Evolutionary conservation across 2,888 invertebrate species (phyloP), one percentile per base, ranked within the genome.

Genomic region (Cheilosia impressa): DNA sequence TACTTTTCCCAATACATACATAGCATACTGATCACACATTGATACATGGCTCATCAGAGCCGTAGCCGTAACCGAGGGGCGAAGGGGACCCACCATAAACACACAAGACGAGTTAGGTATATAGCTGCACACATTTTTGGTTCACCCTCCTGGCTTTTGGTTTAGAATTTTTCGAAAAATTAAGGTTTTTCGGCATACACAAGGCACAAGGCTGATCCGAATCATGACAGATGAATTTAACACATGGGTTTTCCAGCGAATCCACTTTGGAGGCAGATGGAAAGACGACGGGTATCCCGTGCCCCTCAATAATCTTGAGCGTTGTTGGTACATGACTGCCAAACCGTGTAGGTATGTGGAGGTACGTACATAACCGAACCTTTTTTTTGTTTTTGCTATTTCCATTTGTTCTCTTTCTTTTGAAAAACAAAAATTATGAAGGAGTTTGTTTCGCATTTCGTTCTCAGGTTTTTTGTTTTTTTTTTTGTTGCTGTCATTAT

Each of bases 391-490:
- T 17, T 50, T 47, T 71, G 50, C 69, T 50, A 24, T 77, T 82
- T 78, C 55, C 50, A 55, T 83, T 82, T 19, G 43, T 52, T 50
- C 45, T 31, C 47, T 77, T 82, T 73, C 73, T 66, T 55, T 60
- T 62, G 68, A 55, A 5, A 52, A 52, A 65, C 45, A 24, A 52
- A 52, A 71, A 62, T 72, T 72, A 77, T 77, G 82, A 73, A 72
- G 78, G 82, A 78, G 82, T 83, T 77, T 58, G 66, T 77, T 82
- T 82, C 53, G 72, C 66, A 82, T 71, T 71, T 63, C n/a, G 31
- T 50, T 77, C 66, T 77, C 4, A 27, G 31, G 38, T 72, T 22
- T 50, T 2, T n/a, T 9, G 10, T 41, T 43, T 75, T 34, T 45
- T 34, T 17, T 53, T 38, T 45, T 53, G 31, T 38, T 13, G 38